A percentile compares a stretch with the other conserved stretches of the same genome.
phyloP scores from a whole-genome alignment of 2,888 invertebrate species.

The Eilema caniola region DNA sequence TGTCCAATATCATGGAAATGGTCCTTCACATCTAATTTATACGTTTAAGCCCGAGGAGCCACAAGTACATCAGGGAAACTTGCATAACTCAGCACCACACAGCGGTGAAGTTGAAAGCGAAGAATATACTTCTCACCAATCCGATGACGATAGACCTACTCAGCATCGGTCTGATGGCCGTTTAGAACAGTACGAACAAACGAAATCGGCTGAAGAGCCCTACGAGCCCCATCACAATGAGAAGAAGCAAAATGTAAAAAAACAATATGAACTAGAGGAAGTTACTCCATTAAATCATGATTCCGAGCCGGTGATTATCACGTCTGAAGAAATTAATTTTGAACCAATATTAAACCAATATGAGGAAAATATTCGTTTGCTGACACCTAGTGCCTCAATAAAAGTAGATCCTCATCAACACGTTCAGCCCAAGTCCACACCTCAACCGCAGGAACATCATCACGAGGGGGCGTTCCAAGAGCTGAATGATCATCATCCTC shows the following conservation, averaged over 20 bases:
- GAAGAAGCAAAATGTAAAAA: constrained; percentile 29
- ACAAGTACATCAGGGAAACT: constrained; percentile 42
- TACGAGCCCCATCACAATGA: constrained; percentile 35
- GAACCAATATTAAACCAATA: constrained; percentile 65
- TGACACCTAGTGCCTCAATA: constrained; percentile 64
- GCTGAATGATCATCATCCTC: constrained; percentile 34
- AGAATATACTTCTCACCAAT: constrained; percentile 37
- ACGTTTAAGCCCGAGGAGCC: constrained; percentile 61
- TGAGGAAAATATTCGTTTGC: constrained; percentile 68
- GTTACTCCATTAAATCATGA: constrained; percentile 39
- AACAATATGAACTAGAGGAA: constrained; percentile 5
- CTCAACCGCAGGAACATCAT: constrained; percentile 32
- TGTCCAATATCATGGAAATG: constrained; percentile 62
- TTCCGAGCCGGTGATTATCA: constrained; percentile 45
- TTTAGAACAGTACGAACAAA: constrained; percentile 26
- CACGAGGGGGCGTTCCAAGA: constrained; percentile 13
- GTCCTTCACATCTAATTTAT: constrained; percentile 69
- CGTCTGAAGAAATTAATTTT: constrained; percentile 51
- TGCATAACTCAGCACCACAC: constrained; percentile 40
- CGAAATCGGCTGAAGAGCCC: constrained; percentile 39
- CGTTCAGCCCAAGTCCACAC: constrained; percentile 44
- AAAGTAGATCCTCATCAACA: constrained; percentile 71
- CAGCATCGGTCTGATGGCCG: constrained; percentile 39
- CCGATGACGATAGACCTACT: constrained; percentile 45
- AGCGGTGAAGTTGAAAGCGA: constrained; percentile 41